These are phyloP conservation scores for Piaya cayana DNA, from an alignment of 2,113 vertebrate species.

Conservation along the genomic window DNA sequence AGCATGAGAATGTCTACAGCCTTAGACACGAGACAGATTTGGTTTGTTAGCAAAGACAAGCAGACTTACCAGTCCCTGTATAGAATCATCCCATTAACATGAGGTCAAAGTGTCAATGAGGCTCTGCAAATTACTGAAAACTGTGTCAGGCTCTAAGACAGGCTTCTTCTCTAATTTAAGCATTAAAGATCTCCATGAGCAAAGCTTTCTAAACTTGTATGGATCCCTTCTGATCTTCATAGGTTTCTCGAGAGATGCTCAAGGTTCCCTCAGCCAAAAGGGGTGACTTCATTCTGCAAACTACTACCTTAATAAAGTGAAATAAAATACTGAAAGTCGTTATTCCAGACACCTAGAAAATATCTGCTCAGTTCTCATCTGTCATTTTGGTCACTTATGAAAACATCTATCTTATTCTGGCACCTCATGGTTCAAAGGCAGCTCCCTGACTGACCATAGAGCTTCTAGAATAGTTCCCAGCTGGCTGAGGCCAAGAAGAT, in stretches of 20 bases:
- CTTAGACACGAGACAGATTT: neutral
- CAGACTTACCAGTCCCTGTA: too few species aligned
- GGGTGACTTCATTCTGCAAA: neutral
- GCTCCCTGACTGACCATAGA: neutral
- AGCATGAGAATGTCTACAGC: neutral
- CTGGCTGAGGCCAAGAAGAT: neutral
- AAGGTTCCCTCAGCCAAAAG: neutral
- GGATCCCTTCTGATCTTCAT: neutral
- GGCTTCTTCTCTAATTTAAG: neutral
- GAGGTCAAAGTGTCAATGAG: neutral
- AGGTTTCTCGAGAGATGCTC: neutral
- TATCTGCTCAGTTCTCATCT: neutral
- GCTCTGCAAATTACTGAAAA: neutral
- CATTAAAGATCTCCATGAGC: neutral
- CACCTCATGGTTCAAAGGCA: neutral
- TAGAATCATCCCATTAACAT: neutral
- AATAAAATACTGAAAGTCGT: neutral
- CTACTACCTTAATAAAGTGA: neutral
- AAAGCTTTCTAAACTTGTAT: neutral
- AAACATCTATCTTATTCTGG: neutral
- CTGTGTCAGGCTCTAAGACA: neutral
- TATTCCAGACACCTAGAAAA: neutral
- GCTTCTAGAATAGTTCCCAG: neutral
- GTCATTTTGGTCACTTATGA: neutral
- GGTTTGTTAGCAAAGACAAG: neutral